These are phyloP conservation scores for Gymnoscopelus microlampas DNA, from an alignment of 2,797 vertebrate genomes.

Conservation along the genomic window DNA sequence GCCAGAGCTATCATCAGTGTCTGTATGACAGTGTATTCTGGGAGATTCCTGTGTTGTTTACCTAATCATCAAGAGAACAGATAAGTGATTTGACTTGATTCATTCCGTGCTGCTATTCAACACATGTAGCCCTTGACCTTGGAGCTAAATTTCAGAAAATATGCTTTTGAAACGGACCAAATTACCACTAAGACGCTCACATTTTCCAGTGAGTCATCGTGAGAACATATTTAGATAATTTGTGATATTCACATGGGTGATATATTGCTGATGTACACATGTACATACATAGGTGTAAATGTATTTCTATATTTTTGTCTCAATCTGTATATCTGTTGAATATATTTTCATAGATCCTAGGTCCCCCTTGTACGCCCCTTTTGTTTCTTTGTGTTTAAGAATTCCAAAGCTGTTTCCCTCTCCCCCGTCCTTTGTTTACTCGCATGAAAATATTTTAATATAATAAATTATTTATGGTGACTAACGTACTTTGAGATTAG, in stretches of 20 bases:
- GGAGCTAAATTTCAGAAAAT: constrained; percentile 25
- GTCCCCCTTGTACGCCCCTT: constrained; percentile 55
- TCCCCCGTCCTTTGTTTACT: constrained; percentile 67
- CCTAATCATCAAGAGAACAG: constrained; percentile 42
- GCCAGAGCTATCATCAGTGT: constrained; percentile 5
- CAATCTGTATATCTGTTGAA: constrained; percentile 81
- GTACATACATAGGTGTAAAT: constrained; percentile 78
- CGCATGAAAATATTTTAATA: constrained; percentile 78
- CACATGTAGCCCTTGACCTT: constrained; percentile 15
- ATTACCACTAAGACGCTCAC: constrained; percentile 43
- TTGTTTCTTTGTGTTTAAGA: constrained; percentile 71
- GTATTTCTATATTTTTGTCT: constrained; percentile 82
- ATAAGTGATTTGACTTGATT: constrained; percentile 39
- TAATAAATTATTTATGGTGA: constrained; percentile 72
- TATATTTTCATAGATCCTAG: constrained; percentile 83
- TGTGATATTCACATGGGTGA: constrained; percentile 80
- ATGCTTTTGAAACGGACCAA: constrained; percentile 53
- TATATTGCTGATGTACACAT: constrained; percentile 78
- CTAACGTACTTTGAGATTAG: constrained; percentile 56
- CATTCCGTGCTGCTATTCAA: constrained; percentile 56
- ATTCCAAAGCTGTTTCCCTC: constrained; percentile 53
- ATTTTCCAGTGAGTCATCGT: constrained; percentile 52
- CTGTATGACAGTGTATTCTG: constrained; percentile 8
- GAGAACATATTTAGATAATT: constrained; percentile 70
- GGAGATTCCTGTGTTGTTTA: constrained; percentile 42